A percentile compares a stretch with the other conserved stretches of the same genome.
phyloP scores from a whole-genome alignment of 64 coral and sea anemone genomes.

The Porites australiensis region DNA sequence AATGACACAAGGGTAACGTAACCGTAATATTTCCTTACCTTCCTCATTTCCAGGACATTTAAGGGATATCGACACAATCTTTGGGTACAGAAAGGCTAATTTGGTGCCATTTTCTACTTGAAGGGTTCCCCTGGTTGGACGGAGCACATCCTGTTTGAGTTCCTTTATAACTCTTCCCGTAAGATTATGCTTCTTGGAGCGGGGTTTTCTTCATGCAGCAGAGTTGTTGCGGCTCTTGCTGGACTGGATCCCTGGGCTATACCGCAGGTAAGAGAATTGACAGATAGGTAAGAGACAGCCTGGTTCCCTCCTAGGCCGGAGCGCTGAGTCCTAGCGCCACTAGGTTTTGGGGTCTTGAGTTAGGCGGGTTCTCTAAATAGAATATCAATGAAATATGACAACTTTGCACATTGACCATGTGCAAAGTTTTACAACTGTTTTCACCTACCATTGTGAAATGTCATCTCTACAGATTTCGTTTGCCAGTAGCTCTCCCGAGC shows the following conservation, averaged over 20 bases:
- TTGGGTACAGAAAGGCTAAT: background rate
- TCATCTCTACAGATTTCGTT: slow-evolving; percentile 74
- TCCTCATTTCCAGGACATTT: background rate
- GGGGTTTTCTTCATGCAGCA: slow-evolving; percentile 87
- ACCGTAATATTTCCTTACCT: background rate
- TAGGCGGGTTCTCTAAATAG: no score
- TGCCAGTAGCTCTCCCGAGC: slow-evolving; percentile 77
- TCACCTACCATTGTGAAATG: background rate
- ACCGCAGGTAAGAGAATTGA: slow-evolving; percentile 78
- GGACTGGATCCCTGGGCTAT: slow-evolving; percentile 84
- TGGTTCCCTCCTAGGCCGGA: background rate
- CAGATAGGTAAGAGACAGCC: background rate
- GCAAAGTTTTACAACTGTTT: no score
- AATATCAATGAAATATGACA: no score
- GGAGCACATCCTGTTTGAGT: slow-evolving; percentile 69
- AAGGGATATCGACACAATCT: background rate
- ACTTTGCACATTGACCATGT: no score
- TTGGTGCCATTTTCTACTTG: background rate
- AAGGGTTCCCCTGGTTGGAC: slow-evolving; percentile 80
- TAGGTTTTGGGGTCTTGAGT: no score
- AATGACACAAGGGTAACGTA: slow-evolving; percentile 82
- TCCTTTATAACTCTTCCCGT: slow-evolving; percentile 64
- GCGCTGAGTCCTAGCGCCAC: no score
- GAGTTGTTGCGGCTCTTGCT: slow-evolving; percentile 80
- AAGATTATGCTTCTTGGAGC: slow-evolving; percentile 90